A percentile compares a stretch with the other conserved stretches of the same genome.
phyloP scores from a whole-genome alignment of 1,140 invertebrate species.

The Galleria mellonella region DNA sequence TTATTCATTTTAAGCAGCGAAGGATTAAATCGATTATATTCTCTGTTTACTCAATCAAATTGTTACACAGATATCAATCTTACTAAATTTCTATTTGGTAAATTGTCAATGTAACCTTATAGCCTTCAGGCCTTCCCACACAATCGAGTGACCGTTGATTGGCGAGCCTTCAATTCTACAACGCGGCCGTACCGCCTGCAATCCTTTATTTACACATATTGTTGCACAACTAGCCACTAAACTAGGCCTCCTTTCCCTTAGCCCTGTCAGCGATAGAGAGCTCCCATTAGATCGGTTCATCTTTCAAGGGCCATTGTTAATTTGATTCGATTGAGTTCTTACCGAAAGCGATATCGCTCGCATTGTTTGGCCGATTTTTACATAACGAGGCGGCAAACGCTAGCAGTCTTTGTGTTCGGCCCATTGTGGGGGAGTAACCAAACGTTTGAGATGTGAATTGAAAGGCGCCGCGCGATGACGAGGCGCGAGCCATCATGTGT shows the following conservation, averaged over 20 bases:
- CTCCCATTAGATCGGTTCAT: constrained; percentile 27
- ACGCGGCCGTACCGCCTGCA: constrained; percentile 7
- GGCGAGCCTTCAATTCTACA: constrained; percentile 29
- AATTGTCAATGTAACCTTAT: background rate
- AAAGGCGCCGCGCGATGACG: constrained; percentile 66
- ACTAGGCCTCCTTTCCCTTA: background rate
- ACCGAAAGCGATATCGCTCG: constrained; percentile 58
- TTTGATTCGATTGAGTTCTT: constrained; percentile 66
- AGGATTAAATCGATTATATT: too few relatives aligned
- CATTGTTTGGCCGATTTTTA: constrained; percentile 66
- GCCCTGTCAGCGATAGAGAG: constrained; percentile 12
- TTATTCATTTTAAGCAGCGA: too few relatives aligned
- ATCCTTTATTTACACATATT: constrained; percentile 11
- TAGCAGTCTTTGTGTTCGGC: constrained; percentile 37
- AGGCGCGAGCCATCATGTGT: constrained; percentile 35
- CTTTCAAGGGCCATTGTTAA: constrained; percentile 55
- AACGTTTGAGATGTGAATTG: constrained; percentile 60
- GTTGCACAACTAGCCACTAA: constrained; percentile 4
- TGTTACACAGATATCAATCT: too few relatives aligned
- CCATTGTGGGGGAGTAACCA: constrained; percentile 58
- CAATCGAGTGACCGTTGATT: constrained; percentile 21
- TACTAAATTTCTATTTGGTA: too few relatives aligned
- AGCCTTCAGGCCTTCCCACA: constrained; percentile 11
- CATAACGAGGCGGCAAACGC: constrained; percentile 67
- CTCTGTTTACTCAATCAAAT: too few relatives aligned